These are phyloP conservation scores for Embidobia sp. DNA, from an alignment of 2,888 invertebrate species.

Conservation along the genomic window DNA sequence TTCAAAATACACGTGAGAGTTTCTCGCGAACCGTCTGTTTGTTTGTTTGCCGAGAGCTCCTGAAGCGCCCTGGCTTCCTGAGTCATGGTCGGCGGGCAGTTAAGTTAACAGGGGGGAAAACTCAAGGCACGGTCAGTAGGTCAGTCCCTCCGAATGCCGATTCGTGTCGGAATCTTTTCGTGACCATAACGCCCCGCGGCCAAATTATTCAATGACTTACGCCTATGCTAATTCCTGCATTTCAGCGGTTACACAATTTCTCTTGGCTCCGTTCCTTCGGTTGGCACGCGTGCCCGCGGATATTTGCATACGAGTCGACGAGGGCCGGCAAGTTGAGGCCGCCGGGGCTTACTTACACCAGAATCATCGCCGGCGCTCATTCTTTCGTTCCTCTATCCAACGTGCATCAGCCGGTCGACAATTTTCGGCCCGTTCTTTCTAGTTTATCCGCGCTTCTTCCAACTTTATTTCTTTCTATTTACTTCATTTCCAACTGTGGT, in stretches of 20 bases:
- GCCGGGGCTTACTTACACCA: too few species aligned
- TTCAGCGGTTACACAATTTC: constrained; percentile 40
- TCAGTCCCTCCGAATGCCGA: constrained; percentile 61
- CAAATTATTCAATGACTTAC: constrained; percentile 64
- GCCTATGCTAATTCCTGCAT: constrained; percentile 61
- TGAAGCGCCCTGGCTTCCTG: constrained; percentile 54
- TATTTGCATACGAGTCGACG: constrained; percentile 39
- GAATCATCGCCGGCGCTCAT: background rate
- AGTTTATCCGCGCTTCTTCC: too few species aligned
- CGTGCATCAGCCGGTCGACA: too few species aligned
- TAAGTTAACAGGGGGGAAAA: constrained; percentile 48
- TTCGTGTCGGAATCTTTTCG: constrained; percentile 59
- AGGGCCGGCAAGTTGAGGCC: background rate
- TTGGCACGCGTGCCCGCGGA: constrained; percentile 39
- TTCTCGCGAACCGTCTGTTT: background rate
- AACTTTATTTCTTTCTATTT: too few species aligned
- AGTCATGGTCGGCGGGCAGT: constrained; percentile 62
- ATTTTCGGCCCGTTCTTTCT: too few species aligned
- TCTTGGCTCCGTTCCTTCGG: constrained; percentile 41
- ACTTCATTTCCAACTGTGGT: too few species aligned
- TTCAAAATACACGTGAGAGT: background rate
- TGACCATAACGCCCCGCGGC: constrained; percentile 51
- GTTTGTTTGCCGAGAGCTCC: constrained; percentile 39
- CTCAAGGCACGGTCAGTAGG: constrained; percentile 65
- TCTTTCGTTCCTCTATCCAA: too few species aligned